A percentile compares a stretch with the other conserved stretches of the same genome.
Conservation (phyloP, 2,113 vertebrate species). For the Hipposideros armiger region DNA sequence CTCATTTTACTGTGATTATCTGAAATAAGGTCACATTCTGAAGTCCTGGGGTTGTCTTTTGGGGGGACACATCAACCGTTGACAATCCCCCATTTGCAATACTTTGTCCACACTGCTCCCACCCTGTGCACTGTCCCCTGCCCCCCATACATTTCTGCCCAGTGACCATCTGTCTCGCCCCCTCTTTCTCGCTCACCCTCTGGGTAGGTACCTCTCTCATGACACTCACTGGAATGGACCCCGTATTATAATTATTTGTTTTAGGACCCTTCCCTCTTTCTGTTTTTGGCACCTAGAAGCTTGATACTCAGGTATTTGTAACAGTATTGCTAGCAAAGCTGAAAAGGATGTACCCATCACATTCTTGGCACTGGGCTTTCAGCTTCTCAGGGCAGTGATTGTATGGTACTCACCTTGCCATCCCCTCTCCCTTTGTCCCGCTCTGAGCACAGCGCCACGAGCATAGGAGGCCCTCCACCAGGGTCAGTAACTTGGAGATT, state of each 20-base stretch:
- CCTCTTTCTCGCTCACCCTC: background rate
- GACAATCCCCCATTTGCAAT: background rate
- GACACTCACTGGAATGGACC: background rate
- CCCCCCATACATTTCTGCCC: background rate
- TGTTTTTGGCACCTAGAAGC: background rate
- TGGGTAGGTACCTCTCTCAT: background rate
- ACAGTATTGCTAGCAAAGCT: background rate
- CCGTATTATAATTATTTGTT: background rate
- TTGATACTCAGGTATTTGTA: background rate
- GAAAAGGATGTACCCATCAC: background rate
- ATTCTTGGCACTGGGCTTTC: background rate
- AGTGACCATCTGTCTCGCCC: background rate
- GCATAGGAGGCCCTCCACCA: background rate
- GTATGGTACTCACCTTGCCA: background rate
- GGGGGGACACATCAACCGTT: accelerated
- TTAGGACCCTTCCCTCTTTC: background rate
- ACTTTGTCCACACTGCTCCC: background rate
- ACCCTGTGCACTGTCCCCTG: background rate
- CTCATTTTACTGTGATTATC: background rate
- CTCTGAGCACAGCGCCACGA: background rate
- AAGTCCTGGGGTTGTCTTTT: background rate
- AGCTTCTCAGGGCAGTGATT: background rate
- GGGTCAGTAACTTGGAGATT: background rate
- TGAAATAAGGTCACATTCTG: background rate
- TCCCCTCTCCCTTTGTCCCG: background rate